Percentiles rank a stretch among this genome's conserved stretches.
Evolutionary conservation across 2,797 vertebrate genomes (phyloP).

Genomic region (Sebastes taczanowskii): DNA sequence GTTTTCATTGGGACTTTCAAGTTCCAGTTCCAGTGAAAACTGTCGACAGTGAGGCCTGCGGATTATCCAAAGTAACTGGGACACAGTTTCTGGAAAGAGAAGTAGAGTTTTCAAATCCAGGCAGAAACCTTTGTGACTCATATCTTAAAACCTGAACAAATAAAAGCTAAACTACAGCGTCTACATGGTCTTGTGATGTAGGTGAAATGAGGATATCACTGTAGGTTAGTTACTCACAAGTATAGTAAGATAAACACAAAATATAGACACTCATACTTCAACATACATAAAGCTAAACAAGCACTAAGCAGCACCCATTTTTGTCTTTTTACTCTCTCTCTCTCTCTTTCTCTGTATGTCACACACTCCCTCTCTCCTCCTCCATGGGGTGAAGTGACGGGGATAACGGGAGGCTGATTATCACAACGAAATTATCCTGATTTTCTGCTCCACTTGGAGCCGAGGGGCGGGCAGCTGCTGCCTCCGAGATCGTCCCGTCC

Average conservation of each 20-base stretch:
- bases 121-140: background rate
- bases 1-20: background rate
- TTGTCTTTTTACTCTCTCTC: constrained; percentile 30
- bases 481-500: constrained; percentile 62
- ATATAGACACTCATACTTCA: background rate
- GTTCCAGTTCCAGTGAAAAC: background rate
- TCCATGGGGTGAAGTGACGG: constrained; percentile 55
- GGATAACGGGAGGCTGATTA: constrained; percentile 77
- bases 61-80: background rate
- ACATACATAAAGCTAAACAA: background rate
- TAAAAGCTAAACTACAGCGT: background rate
- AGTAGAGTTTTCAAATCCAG: background rate
- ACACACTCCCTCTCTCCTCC: constrained; percentile 26
- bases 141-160: background rate
- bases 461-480: constrained; percentile 75
- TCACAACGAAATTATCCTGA: constrained; percentile 80
- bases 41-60: background rate
- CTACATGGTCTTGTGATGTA: background rate
- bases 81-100: background rate
- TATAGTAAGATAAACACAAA: background rate
- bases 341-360: constrained; percentile 3
- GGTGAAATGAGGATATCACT: background rate
- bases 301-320: constrained; percentile 7
- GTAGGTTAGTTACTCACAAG: background rate
- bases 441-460: constrained; percentile 83